Evolutionary conservation across 2,113 vertebrate species (phyloP).

Genomic region (Indri indri): DNA sequence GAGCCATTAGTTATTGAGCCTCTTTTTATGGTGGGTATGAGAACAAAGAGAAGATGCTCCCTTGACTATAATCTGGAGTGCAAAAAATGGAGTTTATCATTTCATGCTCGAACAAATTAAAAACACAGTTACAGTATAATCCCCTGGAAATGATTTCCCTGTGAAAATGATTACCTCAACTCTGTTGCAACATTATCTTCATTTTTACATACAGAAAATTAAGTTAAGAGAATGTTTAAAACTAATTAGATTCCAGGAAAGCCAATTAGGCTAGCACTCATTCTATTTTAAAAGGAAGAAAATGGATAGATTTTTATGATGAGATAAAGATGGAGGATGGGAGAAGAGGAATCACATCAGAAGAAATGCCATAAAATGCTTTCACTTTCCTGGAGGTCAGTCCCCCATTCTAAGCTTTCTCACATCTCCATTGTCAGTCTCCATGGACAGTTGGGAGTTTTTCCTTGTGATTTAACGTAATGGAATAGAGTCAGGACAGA

Average conservation of each 20-base stretch:
- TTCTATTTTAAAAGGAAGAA: neutral
- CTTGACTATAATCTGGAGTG: neutral
- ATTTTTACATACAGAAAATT: neutral
- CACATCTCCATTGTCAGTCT: neutral
- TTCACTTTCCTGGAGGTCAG: neutral
- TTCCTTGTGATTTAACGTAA: neutral
- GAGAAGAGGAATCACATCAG: neutral
- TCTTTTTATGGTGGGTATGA: neutral
- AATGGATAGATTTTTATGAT: neutral
- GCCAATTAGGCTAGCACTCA: neutral
- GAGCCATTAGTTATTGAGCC: neutral
- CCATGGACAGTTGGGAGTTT: neutral
- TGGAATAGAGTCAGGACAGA: neutral
- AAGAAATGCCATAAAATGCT: neutral
- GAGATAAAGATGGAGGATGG: neutral
- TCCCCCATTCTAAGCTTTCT: neutral
- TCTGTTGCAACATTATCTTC: neutral
- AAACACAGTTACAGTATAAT: neutral
- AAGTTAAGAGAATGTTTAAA: slow-evolving; percentile 20
- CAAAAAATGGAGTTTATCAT: neutral
- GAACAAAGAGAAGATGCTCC: neutral
- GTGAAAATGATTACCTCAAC: neutral
- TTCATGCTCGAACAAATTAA: neutral
- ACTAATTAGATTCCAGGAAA: neutral
- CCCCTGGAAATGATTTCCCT: neutral